These are phyloP conservation scores for Propithecus coquereli DNA, from an alignment of 2,113 vertebrate genomes.

Conservation along the genomic window DNA sequence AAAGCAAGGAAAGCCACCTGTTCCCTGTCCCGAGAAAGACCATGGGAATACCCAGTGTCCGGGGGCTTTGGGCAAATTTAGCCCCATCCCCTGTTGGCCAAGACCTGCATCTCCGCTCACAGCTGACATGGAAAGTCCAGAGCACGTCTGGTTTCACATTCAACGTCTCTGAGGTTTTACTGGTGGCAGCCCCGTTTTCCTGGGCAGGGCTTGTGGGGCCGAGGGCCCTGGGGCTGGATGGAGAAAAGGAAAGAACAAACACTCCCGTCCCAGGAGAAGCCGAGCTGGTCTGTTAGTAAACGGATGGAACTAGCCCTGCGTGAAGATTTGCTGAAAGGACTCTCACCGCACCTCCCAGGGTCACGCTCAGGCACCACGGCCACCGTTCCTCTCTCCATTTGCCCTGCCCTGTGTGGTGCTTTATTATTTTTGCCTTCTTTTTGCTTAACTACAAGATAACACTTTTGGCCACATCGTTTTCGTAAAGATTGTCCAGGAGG, in stretches of 20 bases:
- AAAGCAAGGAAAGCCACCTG: not conserved
- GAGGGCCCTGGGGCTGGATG: not conserved
- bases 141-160: not conserved
- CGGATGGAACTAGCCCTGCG: not conserved
- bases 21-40: not conserved
- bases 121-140: not conserved
- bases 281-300: not conserved
- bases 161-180: not conserved
- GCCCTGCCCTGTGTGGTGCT: not conserved
- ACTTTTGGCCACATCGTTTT: slow-evolving; percentile 52
- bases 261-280: not conserved
- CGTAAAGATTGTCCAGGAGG: not conserved
- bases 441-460: slow-evolving; percentile 3
- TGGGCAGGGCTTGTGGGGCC: not conserved
- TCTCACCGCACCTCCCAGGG: not conserved
- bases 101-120: not conserved
- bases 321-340: slow-evolving; percentile 53
- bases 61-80: not conserved
- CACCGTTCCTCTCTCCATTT: not conserved
- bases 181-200: not conserved
- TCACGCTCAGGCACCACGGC: not conserved
- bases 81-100: too few relatives aligned
- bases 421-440: not conserved
- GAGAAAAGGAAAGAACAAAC: not conserved
- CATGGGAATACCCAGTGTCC: not conserved